Evolutionary conservation across 2,797 vertebrate species (phyloP).

Genomic region (Epinephelus awoara): DNA sequence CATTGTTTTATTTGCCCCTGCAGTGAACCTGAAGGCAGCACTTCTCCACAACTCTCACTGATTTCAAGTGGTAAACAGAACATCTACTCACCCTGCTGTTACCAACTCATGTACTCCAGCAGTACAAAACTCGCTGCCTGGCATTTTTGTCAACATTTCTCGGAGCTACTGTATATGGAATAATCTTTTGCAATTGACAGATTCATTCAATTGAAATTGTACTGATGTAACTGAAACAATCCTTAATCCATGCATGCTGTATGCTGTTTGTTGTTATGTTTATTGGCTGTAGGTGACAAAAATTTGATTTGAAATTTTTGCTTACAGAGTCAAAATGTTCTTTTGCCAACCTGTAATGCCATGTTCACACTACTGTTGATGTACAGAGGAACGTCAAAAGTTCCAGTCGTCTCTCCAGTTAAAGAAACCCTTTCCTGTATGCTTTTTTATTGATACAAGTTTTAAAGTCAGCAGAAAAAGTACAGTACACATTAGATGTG

Average conservation of each 20-base stretch:
- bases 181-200: not conserved
- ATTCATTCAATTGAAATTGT: too few relatives aligned
- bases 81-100: not conserved
- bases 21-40: not conserved
- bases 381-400: not conserved
- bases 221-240: not conserved
- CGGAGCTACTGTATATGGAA: not conserved
- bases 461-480: not conserved
- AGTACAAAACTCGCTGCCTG: not conserved
- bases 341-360: not conserved
- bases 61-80: not conserved
- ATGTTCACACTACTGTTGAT: not conserved
- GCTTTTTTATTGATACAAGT: not conserved
- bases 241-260: not conserved
- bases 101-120: not conserved
- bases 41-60: slow-evolving; percentile 1
- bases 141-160: not conserved
- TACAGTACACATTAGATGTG: not conserved
- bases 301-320: not conserved
- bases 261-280: too few relatives aligned
- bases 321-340: not conserved
- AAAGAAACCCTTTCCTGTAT: not conserved
- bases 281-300: too few relatives aligned
- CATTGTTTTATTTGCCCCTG: slow-evolving; percentile 4
- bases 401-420: not conserved